These are phyloP conservation scores for Plestiodon gilberti DNA, from an alignment of 2,113 vertebrate species.

Conservation along the genomic window DNA sequence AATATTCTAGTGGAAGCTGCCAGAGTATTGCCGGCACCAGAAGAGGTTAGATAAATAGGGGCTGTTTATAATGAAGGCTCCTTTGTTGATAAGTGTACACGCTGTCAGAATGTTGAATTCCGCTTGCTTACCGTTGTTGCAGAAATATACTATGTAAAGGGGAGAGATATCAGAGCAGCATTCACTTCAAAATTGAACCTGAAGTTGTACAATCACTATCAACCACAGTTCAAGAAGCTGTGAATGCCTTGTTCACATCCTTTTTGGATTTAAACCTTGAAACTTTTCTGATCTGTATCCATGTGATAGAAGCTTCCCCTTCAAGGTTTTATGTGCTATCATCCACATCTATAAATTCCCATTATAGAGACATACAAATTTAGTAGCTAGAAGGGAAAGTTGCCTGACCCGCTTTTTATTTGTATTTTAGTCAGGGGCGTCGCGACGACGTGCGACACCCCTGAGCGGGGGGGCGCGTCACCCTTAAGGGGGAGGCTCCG, in stretches of 20 bases:
- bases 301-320: background rate
- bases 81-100: conserved; percentile 40
- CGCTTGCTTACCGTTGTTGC: conserved; percentile 19
- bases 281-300: background rate
- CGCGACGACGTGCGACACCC: too few relatives aligned
- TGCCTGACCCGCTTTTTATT: too few relatives aligned
- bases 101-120: conserved; percentile 27
- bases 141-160: conserved; percentile 10
- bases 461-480: too few relatives aligned
- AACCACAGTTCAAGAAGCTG: conserved; percentile 13
- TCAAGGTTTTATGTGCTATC: background rate
- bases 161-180: background rate
- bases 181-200: conserved; percentile 40
- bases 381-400: background rate
- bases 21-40: background rate
- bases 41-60: conserved; percentile 39
- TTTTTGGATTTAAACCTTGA: conserved; percentile 21
- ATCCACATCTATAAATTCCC: background rate
- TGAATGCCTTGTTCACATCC: background rate
- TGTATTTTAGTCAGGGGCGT: too few relatives aligned
- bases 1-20: conserved; percentile 1
- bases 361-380: background rate
- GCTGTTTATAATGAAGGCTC: conserved; percentile 21
- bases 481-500: too few relatives aligned
- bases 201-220: background rate